Conservation (phyloP, 2,113 vertebrate genomes). For the Poeciliopsis occidentalis region DNA sequence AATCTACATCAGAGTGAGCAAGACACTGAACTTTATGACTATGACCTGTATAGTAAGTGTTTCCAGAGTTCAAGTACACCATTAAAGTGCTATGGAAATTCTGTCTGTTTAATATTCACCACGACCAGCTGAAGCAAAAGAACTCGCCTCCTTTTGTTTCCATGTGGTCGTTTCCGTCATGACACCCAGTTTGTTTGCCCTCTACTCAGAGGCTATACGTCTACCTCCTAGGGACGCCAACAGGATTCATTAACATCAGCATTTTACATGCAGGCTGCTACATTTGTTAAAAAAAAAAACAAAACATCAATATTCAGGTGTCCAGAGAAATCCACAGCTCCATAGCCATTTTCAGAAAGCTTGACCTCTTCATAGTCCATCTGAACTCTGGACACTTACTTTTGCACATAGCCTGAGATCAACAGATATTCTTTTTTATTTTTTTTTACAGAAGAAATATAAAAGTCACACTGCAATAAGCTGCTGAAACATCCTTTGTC, state of each 20-base stretch:
- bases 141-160: too few relatives aligned
- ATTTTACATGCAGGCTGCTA: conserved; percentile 8
- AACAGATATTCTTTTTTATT: conserved; percentile 26
- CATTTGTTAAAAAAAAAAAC: conserved; percentile 6
- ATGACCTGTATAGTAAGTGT: too few relatives aligned
- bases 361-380: conserved; percentile 58
- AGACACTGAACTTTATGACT: neutral
- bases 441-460: conserved; percentile 30
- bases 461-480: conserved; percentile 45
- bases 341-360: conserved; percentile 51
- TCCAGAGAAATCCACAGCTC: conserved; percentile 45
- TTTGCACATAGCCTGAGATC: conserved; percentile 57
- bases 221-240: conserved; percentile 1
- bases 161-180: too few relatives aligned
- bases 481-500: conserved; percentile 37
- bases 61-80: too few relatives aligned
- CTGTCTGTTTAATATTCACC: too few relatives aligned
- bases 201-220: too few relatives aligned
- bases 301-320: conserved; percentile 10
- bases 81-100: too few relatives aligned
- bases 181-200: too few relatives aligned
- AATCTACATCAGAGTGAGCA: neutral
- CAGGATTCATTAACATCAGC: conserved; percentile 19
- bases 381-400: conserved; percentile 50
- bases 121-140: too few relatives aligned